A percentile compares a stretch with the other conserved stretches of the same genome.
Evolutionary conservation across 2,888 invertebrate genomes (phyloP).

Genomic region (Gortyna flavago): DNA sequence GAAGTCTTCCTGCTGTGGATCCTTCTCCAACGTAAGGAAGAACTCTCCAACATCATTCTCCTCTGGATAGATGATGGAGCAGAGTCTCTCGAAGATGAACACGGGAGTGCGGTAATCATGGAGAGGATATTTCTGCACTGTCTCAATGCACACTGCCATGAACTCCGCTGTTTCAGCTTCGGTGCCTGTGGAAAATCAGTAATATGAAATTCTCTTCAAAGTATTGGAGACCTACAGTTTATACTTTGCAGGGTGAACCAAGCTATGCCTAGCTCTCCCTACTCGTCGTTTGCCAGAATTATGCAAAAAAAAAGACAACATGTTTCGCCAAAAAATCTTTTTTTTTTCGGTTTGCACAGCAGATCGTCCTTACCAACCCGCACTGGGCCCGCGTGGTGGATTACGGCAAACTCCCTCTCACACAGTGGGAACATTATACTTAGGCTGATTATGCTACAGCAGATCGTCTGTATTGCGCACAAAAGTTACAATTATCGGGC

Average conservation of each 20-base stretch:
- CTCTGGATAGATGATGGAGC: constrained; percentile 99
- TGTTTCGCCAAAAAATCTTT: no score
- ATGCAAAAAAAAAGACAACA: background rate
- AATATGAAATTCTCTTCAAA: background rate
- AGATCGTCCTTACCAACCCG: background rate
- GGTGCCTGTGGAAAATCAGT: constrained; percentile 90
- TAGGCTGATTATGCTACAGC: no score
- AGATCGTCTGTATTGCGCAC: background rate
- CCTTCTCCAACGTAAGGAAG: constrained; percentile 98
- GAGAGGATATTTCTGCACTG: constrained; percentile 96
- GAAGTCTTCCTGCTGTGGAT: constrained; percentile 99
- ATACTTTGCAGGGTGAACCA: background rate
- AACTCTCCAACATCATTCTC: constrained; percentile 99
- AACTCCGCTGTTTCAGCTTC: constrained; percentile 99
- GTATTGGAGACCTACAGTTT: no score
- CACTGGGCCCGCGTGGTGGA: no score
- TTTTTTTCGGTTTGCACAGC: background rate
- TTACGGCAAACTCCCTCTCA: no score
- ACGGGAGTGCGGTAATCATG: constrained; percentile 99
- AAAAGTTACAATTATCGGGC: background rate
- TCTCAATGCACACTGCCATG: constrained; percentile 99
- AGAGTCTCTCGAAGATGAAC: constrained; percentile 98
- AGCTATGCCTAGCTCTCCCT: background rate
- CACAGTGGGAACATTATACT: no score
- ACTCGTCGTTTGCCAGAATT: background rate